phyloP scores from a whole-genome alignment of 1,140 invertebrate genomes.

The Drosophila bocki region DNA sequence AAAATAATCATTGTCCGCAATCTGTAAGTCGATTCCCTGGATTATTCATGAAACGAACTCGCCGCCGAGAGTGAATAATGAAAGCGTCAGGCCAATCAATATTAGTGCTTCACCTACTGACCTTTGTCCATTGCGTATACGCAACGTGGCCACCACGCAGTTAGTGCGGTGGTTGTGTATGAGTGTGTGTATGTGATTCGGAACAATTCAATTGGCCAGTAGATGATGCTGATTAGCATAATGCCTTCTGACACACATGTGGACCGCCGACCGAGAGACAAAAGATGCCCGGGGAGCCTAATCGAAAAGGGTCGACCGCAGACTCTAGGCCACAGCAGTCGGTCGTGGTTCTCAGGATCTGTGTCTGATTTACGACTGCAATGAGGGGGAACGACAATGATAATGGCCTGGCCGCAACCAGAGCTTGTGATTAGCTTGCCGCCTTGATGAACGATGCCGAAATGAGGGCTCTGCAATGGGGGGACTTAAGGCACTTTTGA shows the following conservation, averaged over 20 bases:
- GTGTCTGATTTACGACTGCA: slow-evolving; percentile 70
- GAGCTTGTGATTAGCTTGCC: slow-evolving; percentile 27
- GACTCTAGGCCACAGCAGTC: slow-evolving; percentile 45
- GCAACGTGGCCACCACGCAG: slow-evolving; percentile 20
- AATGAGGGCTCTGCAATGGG: slow-evolving; percentile 30
- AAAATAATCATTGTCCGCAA: slow-evolving; percentile 63
- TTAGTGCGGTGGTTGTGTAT: background rate
- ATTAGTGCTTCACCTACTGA: slow-evolving; percentile 20
- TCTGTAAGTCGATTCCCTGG: slow-evolving; percentile 44
- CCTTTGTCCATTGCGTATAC: slow-evolving; percentile 57
- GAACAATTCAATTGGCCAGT: slow-evolving; percentile 66
- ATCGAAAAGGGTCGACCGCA: slow-evolving; percentile 77
- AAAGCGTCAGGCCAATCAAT: slow-evolving; percentile 34
- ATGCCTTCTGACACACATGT: slow-evolving; percentile 45
- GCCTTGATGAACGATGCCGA: slow-evolving; percentile 27
- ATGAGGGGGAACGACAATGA: slow-evolving; percentile 53
- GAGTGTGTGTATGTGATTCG: background rate
- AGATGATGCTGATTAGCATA: slow-evolving; percentile 71
- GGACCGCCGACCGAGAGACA: slow-evolving; percentile 27
- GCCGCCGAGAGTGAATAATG: slow-evolving; percentile 12
- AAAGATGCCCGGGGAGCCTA: slow-evolving; percentile 29
- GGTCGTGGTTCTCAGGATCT: slow-evolving; percentile 33
- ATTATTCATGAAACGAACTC: slow-evolving; percentile 60
- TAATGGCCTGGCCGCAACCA: slow-evolving; percentile 40
- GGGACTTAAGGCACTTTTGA: slow-evolving; percentile 45